These are phyloP conservation scores for Puma concolor DNA, from an alignment of 2,113 vertebrate species.

Conservation along the genomic window DNA sequence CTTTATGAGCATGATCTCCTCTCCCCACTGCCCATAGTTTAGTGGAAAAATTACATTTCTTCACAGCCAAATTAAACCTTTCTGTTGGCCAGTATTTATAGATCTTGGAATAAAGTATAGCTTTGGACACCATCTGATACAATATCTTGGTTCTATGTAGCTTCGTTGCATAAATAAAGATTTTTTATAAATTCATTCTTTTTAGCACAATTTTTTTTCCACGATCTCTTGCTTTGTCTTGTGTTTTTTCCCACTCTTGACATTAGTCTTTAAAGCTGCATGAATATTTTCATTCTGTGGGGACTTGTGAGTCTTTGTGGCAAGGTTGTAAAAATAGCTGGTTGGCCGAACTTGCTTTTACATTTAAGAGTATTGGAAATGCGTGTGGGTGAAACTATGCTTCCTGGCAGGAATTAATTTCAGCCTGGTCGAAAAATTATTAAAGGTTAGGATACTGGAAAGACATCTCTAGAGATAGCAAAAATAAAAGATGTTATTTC, in stretches of 20 bases:
- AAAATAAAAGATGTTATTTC: not conserved
- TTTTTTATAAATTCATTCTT: not conserved
- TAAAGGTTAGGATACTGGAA: not conserved
- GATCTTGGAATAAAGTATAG: not conserved
- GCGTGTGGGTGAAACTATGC: not conserved
- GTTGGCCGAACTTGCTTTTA: not conserved
- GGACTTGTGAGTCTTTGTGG: not conserved
- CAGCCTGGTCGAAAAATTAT: not conserved
- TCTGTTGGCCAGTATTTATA: not conserved
- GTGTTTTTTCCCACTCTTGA: not conserved
- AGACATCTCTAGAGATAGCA: not conserved
- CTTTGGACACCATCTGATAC: not conserved
- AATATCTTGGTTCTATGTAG: not conserved
- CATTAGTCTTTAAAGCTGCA: not conserved
- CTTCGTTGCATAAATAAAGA: not conserved
- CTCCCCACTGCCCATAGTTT: not conserved
- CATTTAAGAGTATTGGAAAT: not conserved
- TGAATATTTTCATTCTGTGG: not conserved
- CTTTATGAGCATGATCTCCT: not conserved
- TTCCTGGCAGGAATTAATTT: conserved; percentile 22
- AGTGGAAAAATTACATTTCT: not conserved
- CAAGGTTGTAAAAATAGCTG: not conserved
- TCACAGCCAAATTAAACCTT: not conserved
- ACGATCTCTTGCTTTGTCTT: not conserved
- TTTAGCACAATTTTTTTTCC: not conserved